These are phyloP conservation scores for Thalassophryne amazonica DNA, from an alignment of 2,797 vertebrate species.

Conservation along the genomic window DNA sequence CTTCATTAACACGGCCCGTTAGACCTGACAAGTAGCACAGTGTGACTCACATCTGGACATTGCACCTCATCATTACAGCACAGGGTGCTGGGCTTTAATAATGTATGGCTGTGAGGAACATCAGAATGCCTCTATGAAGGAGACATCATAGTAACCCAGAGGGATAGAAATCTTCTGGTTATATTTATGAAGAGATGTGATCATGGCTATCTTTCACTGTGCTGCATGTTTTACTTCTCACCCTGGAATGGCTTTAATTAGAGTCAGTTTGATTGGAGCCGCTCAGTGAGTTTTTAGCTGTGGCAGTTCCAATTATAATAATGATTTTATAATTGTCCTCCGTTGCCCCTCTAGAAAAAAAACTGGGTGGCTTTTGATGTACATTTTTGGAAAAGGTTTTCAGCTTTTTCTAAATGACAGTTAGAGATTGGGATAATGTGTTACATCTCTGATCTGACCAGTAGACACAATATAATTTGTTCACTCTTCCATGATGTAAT, in stretches of 20 bases:
- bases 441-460: slow-evolving; percentile 23
- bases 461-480: slow-evolving; percentile 12
- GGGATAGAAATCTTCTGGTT: slow-evolving; percentile 8
- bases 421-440: too few species aligned
- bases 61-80: slow-evolving; percentile 44
- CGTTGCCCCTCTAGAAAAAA: slow-evolving; percentile 31
- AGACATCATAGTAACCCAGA: slow-evolving; percentile 20
- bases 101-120: slow-evolving; percentile 14
- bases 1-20: slow-evolving; percentile 58
- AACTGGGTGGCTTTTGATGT: slow-evolving; percentile 38
- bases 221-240: slow-evolving; percentile 25
- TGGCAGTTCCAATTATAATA: slow-evolving; percentile 25
- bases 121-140: slow-evolving; percentile 26
- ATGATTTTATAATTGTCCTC: slow-evolving; percentile 36
- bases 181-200: slow-evolving; percentile 12
- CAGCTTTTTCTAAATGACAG: slow-evolving; percentile 15
- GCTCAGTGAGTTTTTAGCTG: slow-evolving; percentile 21
- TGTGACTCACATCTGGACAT: slow-evolving; percentile 66
- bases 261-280: slow-evolving; percentile 16
- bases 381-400: slow-evolving; percentile 17
- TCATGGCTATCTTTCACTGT: slow-evolving; percentile 16
- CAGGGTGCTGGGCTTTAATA: slow-evolving; percentile 10
- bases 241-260: slow-evolving; percentile 15
- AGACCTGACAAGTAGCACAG: slow-evolving; percentile 51
- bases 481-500: slow-evolving; percentile 45